These are phyloP conservation scores for Tanypteryx hageni DNA, from an alignment of 2,888 invertebrate species.

Conservation along the genomic window DNA sequence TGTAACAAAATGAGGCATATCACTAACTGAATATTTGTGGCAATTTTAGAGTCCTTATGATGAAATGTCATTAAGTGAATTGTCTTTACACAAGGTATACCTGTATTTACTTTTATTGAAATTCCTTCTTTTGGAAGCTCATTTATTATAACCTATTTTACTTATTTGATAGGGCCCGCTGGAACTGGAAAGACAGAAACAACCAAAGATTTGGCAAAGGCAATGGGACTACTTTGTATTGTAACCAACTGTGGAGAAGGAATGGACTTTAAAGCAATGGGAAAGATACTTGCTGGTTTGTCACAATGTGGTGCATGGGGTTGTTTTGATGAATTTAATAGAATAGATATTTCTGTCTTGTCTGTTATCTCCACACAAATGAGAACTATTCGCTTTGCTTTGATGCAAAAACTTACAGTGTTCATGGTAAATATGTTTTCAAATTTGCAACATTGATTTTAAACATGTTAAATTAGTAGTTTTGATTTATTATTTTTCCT, in stretches of 20 bases:
- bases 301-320: slow-evolving; percentile 96
- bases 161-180: slow-evolving; percentile 79
- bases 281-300: slow-evolving; percentile 85
- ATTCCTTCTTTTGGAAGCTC: too few relatives aligned
- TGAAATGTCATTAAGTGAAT: too few relatives aligned
- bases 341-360: slow-evolving; percentile 93
- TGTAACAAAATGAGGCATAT: too few relatives aligned
- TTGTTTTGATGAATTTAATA: slow-evolving; percentile 96
- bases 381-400: slow-evolving; percentile 91
- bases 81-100: too few relatives aligned
- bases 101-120: too few relatives aligned
- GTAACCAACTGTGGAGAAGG: slow-evolving; percentile 96
- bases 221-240: slow-evolving; percentile 87
- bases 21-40: too few relatives aligned
- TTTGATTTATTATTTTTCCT: slow-evolving; percentile 19
- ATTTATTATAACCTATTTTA: too few relatives aligned
- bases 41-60: too few relatives aligned
- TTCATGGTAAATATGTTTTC: slow-evolving; percentile 87
- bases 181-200: slow-evolving; percentile 96
- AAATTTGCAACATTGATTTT: background rate
- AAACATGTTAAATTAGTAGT: background rate
- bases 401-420: slow-evolving; percentile 84
- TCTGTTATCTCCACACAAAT: slow-evolving; percentile 95
- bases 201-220: slow-evolving; percentile 93
- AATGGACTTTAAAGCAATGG: slow-evolving; percentile 92